Percentiles rank a stretch among this genome's conserved stretches.
Evolutionary conservation across 2,797 vertebrate genomes (phyloP).

Genomic region (Lutjanus argentimaculatus): DNA sequence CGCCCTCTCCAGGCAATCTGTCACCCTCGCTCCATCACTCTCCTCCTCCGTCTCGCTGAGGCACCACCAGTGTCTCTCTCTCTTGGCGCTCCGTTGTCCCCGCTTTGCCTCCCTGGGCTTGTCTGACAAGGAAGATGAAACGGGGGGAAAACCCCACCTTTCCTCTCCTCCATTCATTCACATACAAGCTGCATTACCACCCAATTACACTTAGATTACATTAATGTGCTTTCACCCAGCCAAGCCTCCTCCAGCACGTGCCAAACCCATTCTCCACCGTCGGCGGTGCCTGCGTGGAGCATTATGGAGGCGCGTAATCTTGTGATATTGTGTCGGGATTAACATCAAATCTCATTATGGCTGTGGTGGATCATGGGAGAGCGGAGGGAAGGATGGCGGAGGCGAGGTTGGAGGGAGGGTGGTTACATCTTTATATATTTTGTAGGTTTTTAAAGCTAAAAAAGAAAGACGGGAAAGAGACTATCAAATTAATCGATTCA

Average conservation of each 20-base stretch:
- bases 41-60: constrained; percentile 20
- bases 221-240: constrained; percentile 64
- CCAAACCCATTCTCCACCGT: constrained; percentile 70
- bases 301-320: constrained; percentile 78
- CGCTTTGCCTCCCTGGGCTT: neutral
- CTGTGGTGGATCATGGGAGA: constrained; percentile 49
- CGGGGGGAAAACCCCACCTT: neutral
- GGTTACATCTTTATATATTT: constrained; percentile 27
- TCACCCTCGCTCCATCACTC: constrained; percentile 18
- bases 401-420: neutral
- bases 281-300: constrained; percentile 44
- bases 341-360: constrained; percentile 83
- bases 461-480: neutral
- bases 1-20: constrained; percentile 48
- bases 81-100: neutral
- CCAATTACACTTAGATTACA: constrained; percentile 80
- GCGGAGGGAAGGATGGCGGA: constrained; percentile 12
- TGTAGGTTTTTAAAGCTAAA: constrained; percentile 35
- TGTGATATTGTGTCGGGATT: constrained; percentile 85
- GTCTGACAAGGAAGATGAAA: constrained; percentile 28
- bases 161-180: constrained; percentile 42
- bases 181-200: constrained; percentile 69
- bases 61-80: constrained; percentile 31
- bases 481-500: too few species aligned
- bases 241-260: constrained; percentile 45